These are phyloP conservation scores for Asteroscopus sphinx DNA, from an alignment of 2,888 invertebrate species.

Conservation along the genomic window DNA sequence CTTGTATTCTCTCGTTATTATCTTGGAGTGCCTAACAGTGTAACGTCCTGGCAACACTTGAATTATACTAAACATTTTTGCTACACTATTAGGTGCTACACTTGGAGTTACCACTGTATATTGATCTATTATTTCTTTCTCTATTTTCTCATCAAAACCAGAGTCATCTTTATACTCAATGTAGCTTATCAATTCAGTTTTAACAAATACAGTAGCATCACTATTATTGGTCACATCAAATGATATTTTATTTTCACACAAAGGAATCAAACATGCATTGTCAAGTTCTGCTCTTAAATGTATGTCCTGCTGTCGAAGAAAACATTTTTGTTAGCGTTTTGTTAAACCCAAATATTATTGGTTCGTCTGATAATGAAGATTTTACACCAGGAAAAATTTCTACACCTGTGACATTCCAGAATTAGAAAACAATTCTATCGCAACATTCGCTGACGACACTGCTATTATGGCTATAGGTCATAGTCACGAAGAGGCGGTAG, in stretches of 20 bases:
- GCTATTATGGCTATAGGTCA: no score
- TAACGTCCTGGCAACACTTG: constrained; percentile 21
- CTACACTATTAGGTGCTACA: neutral
- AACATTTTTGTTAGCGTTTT: constrained; percentile 27
- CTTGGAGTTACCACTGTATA: neutral
- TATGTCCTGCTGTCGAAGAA: constrained; percentile 20
- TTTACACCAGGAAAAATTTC: constrained; percentile 29
- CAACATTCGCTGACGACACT: no score
- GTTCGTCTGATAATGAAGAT: constrained; percentile 5
- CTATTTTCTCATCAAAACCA: constrained; percentile 12
- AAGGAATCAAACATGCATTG: constrained; percentile 27
- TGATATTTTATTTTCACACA: constrained; percentile 6
- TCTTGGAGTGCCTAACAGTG: constrained; percentile 42
- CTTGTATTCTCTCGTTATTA: constrained; percentile 37
- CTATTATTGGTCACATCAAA: constrained; percentile 24
- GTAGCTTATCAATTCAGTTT: constrained; percentile 32
- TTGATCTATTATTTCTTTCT: constrained; percentile 13
- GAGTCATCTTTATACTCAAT: constrained; percentile 32
- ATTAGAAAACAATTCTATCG: no score
- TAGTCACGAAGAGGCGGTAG: no score
- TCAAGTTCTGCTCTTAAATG: constrained; percentile 33
- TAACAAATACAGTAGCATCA: constrained; percentile 20
- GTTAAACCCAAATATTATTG: constrained; percentile 14
- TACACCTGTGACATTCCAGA: no score
- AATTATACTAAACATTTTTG: constrained; percentile 16